These are phyloP conservation scores for Rapana venosa DNA, from an alignment of 2,888 invertebrate species.

Conservation along the genomic window DNA sequence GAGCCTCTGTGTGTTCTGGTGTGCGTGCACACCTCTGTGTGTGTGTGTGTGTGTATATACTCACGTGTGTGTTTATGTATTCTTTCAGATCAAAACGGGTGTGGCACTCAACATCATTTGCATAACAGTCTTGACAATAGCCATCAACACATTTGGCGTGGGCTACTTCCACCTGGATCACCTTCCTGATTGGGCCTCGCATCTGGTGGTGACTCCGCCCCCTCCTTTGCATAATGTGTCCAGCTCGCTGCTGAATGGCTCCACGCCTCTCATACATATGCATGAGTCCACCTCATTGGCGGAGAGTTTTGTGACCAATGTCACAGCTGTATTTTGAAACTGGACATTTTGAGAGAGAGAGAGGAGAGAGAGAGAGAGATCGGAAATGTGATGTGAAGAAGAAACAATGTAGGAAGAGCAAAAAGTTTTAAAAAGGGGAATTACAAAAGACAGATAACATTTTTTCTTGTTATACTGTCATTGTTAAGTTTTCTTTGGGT, in stretches of 20 bases:
- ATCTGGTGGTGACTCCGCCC: not conserved
- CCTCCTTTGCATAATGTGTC: not conserved
- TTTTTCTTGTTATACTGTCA: no score
- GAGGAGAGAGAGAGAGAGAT: no score
- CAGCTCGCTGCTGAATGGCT: not conserved
- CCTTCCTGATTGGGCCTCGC: slow-evolving; percentile 64
- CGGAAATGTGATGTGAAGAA: not conserved
- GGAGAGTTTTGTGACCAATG: not conserved
- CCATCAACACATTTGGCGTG: slow-evolving; percentile 69
- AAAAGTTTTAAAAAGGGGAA: not conserved
- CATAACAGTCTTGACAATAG: slow-evolving; percentile 60
- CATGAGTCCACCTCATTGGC: not conserved
- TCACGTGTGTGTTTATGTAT: not conserved
- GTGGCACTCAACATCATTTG: slow-evolving; percentile 68
- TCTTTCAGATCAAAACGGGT: slow-evolving; percentile 66
- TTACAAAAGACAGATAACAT: no score
- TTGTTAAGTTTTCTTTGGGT: no score
- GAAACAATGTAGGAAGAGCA: not conserved
- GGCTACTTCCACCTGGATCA: slow-evolving; percentile 62
- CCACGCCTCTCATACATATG: not conserved
- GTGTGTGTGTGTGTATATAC: not conserved
- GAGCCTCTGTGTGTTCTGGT: no score
- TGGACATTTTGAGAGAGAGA: not conserved
- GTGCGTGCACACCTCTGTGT: not conserved
- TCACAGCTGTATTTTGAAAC: not conserved